These are phyloP conservation scores for Amiota communis DNA, from an alignment of 2,888 invertebrate species.

Conservation along the genomic window DNA sequence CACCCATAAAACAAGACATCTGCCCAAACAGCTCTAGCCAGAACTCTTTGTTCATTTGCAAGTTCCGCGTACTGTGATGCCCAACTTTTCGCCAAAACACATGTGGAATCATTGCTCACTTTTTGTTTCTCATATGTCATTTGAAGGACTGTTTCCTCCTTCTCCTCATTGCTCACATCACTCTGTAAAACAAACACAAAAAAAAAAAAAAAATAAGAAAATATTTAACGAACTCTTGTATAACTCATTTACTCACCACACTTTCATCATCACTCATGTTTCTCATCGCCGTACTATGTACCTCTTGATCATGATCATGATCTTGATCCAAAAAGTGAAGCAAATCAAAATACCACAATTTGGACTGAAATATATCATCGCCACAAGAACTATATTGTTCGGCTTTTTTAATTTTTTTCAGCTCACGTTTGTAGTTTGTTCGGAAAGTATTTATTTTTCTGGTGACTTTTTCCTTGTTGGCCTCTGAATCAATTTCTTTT, in stretches of 20 bases:
- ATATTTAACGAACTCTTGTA: not conserved
- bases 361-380: not conserved
- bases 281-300: too few species aligned
- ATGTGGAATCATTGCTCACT: not conserved
- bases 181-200: too few species aligned
- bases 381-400: too few species aligned
- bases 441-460: not conserved
- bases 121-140: not conserved
- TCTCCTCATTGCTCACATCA: not conserved
- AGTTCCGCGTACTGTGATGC: not conserved
- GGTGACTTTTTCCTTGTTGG: constrained; percentile 43
- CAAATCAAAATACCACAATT: not conserved
- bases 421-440: not conserved
- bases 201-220: not conserved
- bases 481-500: constrained; percentile 48
- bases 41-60: constrained; percentile 23
- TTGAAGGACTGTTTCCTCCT: not conserved
- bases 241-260: too few species aligned
- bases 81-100: not conserved
- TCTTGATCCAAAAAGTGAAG: not conserved
- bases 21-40: constrained; percentile 23
- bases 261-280: too few species aligned
- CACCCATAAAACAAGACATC: constrained; percentile 29
- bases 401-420: not conserved
- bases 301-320: too few species aligned